Percentiles rank a stretch among this genome's conserved stretches.
Evolutionary conservation across 2,888 invertebrate species (phyloP).

Genomic region (Notocelia uddmanniana): DNA sequence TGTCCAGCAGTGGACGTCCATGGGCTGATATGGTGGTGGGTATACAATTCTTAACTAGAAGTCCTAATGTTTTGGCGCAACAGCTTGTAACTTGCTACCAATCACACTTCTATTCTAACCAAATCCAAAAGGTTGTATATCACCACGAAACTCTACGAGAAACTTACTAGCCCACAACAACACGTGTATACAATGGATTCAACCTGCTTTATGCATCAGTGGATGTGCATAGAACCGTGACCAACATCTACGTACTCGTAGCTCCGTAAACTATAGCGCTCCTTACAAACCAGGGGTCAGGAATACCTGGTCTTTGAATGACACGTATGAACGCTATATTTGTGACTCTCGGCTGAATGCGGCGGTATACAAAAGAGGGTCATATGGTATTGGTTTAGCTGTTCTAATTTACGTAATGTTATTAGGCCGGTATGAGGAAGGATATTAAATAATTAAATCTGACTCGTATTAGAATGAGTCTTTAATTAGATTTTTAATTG

Average conservation of each 20-base stretch:
- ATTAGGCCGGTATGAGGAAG: constrained; percentile 30
- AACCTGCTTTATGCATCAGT: constrained; percentile 37
- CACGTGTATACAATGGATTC: constrained; percentile 3
- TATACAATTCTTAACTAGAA: too few species aligned
- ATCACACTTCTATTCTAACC: neutral
- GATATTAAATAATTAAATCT: constrained; percentile 11
- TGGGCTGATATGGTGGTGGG: too few species aligned
- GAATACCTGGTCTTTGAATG: neutral
- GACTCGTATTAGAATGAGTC: neutral
- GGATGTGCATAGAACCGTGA: constrained; percentile 13
- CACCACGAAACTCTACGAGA: neutral
- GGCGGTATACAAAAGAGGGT: constrained; percentile 13
- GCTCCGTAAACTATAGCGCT: neutral
- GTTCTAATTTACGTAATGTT: neutral
- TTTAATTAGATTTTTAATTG: constrained; percentile 11
- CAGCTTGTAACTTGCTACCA: constrained; percentile 9
- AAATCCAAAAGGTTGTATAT: neutral
- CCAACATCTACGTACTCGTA: neutral
- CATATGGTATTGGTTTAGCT: constrained; percentile 1
- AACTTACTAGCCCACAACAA: neutral
- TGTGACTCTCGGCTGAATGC: constrained; percentile 1
- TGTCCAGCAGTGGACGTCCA: too few species aligned
- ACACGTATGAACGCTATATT: neutral
- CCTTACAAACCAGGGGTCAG: neutral
- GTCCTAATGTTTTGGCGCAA: too few species aligned